Evolutionary conservation across 1,140 invertebrate genomes (phyloP), one percentile per base, ranked within the genome.

Genomic region (Cyphomyrmex costatus): DNA sequence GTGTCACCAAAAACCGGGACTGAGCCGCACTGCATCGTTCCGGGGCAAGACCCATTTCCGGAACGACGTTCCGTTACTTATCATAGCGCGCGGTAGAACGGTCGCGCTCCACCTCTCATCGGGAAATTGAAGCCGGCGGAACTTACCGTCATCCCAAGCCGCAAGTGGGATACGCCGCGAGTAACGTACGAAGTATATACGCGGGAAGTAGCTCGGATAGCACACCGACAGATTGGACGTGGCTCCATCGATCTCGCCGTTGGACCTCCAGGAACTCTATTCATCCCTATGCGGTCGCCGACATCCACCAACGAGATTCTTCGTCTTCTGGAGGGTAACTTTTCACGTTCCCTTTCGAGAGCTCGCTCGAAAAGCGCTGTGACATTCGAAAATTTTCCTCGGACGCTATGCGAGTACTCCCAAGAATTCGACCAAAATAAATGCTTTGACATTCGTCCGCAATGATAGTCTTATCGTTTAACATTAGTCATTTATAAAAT

Each of bases 161-260:
- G 7, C 27, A 27, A 30, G 24, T 24, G 51, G 27, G 51, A 65
- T 79, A 89, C 53, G 33, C 6, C 82, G 77, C n/a, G 68, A 49
- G 42, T 60, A 60, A 46, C n/a, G 68, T 85, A 16, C 27, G 71
- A 42, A 16, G 66, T 73, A 60, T 60, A 80, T 68, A 80, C 68
- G 85, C 68, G 33, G 46, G 56, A 88, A 85, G 60, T 33, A 65
- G 27, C 51, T 46, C 88, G 33, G 68, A 61, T 21, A 42, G 63
- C 65, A 58, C 85, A 58, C 53, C 85, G 85, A 90, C 86, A 80
- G 88, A 90, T 90, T 90, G 88, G 33, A 90, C 88, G 79, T 70
- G 61, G 74, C 79, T 89, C 56, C 88, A 89, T 90, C 89, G 89
- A 90, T 90, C 85, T 79, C 56, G 53, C 36, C 56, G 84, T 87